phyloP scores from a whole-genome alignment of 2,113 vertebrate species.

The Cariama cristata region DNA sequence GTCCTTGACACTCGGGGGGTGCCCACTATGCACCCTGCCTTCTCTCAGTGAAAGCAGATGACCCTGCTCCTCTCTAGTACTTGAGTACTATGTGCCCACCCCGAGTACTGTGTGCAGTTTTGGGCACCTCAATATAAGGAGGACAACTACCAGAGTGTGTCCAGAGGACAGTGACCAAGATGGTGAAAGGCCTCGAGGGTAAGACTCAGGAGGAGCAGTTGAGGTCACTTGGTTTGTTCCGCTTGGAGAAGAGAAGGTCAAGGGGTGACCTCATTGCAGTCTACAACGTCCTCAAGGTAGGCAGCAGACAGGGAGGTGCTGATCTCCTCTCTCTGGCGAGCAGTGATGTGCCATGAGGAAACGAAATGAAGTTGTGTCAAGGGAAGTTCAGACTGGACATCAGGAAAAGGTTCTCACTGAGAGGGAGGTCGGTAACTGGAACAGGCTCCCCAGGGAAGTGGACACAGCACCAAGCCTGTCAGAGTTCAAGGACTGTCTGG shows the following conservation, averaged over 20 bases:
- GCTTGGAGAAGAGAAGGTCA: not conserved
- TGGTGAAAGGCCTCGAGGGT: not conserved
- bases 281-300: not conserved
- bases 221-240: not conserved
- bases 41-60: not conserved
- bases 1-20: not conserved
- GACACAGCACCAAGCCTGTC: not conserved
- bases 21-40: not conserved
- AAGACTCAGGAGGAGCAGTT: not conserved
- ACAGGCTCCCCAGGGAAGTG: not conserved
- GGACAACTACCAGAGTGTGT: not conserved
- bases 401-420: not conserved
- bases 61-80: not conserved
- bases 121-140: fast-evolving
- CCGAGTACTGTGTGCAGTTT: not conserved
- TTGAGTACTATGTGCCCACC: not conserved
- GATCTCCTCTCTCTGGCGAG: not conserved
- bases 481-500: not conserved
- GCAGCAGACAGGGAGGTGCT: not conserved
- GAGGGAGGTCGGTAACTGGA: not conserved
- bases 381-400: not conserved
- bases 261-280: not conserved
- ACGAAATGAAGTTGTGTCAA: not conserved
- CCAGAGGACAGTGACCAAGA: not conserved
- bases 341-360: not conserved